A percentile compares a stretch with the other conserved stretches of the same genome.
These are phyloP conservation scores for Sialis lutaria DNA, from an alignment of 2,888 invertebrate genomes.

Conservation along the genomic window DNA sequence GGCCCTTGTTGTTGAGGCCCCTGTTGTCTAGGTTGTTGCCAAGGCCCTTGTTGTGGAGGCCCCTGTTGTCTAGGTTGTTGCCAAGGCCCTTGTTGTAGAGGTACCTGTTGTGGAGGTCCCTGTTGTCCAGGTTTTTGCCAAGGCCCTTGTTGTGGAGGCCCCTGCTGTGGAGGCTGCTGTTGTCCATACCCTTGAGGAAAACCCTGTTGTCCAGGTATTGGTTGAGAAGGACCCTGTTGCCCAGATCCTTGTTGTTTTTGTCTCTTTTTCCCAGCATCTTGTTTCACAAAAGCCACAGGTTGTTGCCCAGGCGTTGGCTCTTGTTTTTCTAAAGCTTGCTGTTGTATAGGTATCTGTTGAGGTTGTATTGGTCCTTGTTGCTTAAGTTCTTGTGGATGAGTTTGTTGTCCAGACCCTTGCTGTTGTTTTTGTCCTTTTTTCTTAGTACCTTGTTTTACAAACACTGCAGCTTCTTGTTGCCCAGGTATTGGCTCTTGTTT, in stretches of 20 bases:
- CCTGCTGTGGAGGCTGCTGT: not conserved
- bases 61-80: not conserved
- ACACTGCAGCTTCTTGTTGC: too few species aligned
- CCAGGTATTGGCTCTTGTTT: too few species aligned
- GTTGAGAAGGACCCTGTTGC: not conserved
- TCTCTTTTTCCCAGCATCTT: not conserved
- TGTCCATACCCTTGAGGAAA: not conserved
- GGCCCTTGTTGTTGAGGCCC: conserved; percentile 7
- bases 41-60: not conserved
- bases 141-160: not conserved
- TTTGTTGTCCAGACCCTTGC: conserved; percentile 5
- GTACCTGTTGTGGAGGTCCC: not conserved
- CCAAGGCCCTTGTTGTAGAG: not conserved
- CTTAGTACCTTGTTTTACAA: not conserved
- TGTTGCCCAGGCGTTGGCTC: not conserved
- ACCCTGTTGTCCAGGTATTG: not conserved
- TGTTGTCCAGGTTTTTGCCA: not conserved
- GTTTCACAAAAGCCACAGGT: not conserved
- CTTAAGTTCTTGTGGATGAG: not conserved
- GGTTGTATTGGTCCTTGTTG: not conserved
- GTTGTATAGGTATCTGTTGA: not conserved
- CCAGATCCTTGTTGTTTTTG: conserved; percentile 12
- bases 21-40: not conserved
- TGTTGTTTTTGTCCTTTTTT: conserved; percentile 6
- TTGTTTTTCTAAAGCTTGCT: conserved; percentile 5